Evolutionary conservation across 2,797 vertebrate genomes (phyloP).

Genomic region (Aphelocoma californica): DNA sequence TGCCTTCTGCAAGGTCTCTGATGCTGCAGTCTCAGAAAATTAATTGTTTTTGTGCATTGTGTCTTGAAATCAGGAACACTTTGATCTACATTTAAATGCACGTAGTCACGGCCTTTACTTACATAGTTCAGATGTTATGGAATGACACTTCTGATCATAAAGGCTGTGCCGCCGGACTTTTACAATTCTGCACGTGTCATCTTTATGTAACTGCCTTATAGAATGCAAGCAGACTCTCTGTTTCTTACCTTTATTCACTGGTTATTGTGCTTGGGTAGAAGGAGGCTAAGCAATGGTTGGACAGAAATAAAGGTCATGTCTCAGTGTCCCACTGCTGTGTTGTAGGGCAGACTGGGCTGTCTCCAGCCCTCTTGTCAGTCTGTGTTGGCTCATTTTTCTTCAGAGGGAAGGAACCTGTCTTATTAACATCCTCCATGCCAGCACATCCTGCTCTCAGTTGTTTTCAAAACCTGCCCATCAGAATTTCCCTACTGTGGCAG

Average conservation of each 20-base stretch:
- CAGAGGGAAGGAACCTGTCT: not conserved
- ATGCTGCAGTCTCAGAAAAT: not conserved
- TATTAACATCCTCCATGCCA: not conserved
- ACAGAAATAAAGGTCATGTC: not conserved
- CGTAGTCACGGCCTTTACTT: not conserved
- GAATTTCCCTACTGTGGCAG: not conserved
- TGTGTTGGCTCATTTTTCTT: not conserved
- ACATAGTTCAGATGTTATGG: not conserved
- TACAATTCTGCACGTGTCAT: not conserved
- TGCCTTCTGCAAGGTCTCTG: not conserved
- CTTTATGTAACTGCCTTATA: not conserved
- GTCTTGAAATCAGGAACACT: not conserved
- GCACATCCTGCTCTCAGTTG: not conserved
- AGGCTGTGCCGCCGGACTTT: not conserved
- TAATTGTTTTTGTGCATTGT: not conserved
- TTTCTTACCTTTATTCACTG: not conserved
- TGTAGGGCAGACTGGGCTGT: not conserved
- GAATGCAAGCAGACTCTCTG: not conserved
- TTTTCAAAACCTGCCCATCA: not conserved
- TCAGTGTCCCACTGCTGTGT: not conserved
- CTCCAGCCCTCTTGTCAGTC: not conserved
- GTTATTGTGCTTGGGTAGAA: not conserved
- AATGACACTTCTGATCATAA: not conserved
- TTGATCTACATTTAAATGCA: not conserved
- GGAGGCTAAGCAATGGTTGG: not conserved